These are phyloP conservation scores for Catharus fuscescens DNA, from an alignment of 2,113 vertebrate species.

Conservation along the genomic window DNA sequence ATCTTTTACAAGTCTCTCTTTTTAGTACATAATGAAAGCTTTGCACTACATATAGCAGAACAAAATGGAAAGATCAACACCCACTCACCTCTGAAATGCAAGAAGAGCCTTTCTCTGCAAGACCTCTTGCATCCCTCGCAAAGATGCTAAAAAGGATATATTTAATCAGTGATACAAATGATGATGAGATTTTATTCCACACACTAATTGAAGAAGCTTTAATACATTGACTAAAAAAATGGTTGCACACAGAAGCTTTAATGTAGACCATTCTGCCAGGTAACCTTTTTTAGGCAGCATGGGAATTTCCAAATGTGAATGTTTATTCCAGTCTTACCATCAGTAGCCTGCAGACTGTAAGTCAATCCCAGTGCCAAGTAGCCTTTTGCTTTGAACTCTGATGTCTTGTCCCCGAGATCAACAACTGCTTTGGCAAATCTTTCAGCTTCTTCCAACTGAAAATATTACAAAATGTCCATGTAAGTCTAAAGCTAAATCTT, in stretches of 20 bases:
- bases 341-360: conserved; percentile 96
- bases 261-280: not conserved
- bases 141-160: conserved; percentile 82
- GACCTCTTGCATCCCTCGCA: conserved; percentile 93
- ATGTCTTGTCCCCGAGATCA: conserved; percentile 91
- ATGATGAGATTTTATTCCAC: conserved; percentile 9
- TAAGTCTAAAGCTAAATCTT: conserved; percentile 2
- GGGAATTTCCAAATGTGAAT: not conserved
- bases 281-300: not conserved
- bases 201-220: not conserved
- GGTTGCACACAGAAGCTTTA: not conserved
- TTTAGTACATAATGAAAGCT: conserved; percentile 31
- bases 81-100: conserved; percentile 94
- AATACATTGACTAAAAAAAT: not conserved
- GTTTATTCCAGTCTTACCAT: conserved; percentile 80
- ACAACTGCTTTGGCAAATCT: conserved; percentile 92
- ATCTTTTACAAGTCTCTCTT: conserved; percentile 60
- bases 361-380: conserved; percentile 92
- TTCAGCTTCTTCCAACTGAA: conserved; percentile 95
- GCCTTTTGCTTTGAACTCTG: conserved; percentile 97
- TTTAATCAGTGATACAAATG: conserved; percentile 52
- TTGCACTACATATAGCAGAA: conserved; percentile 56
- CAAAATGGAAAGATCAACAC: conserved; percentile 67
- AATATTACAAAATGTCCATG: conserved; percentile 34
- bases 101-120: conserved; percentile 96